Base-by-base conservation (phyloP, 2,888 invertebrate genomes). In the Desoria tigrina region DNA sequence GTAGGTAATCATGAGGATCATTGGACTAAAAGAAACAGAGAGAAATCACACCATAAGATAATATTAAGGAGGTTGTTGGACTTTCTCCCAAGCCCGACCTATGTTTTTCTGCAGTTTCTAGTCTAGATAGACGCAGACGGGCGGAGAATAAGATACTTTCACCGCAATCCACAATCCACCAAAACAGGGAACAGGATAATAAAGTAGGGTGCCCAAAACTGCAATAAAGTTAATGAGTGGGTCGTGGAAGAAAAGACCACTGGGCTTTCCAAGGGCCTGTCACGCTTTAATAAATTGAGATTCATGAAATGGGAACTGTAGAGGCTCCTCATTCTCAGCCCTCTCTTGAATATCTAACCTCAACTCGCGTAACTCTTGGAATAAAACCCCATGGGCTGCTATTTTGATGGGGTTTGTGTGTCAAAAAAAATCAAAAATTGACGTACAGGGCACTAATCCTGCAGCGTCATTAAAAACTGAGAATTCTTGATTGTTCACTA, bases 1-100 rank as follows among this genome's bases (percentile, higher is more conserved):
- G 84, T 89, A 90, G 57, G 86, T 86, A 14, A 92, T 88, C 78
- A 93, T 89, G 77, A 86, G 85, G 77, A 93, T 83, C 78, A 93
- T 91, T 16, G 94, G 94, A 80, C 92, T 93, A 88, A 66, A 82
- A 83, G 77, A 79, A 78, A 78, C 77, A 45, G 45, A 6, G 16
- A 18, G 21, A 45, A 45, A 21, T 45, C 45, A 45, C 32, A 32
- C 32, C 32, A 32, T 32, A 32, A 75, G 32, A 32, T 11, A 7
- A 32, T 32, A 7, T 32, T 11, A 32, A 32, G 32, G 6, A 7
- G n/a, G n/a, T 32, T 11, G 4, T 32, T 32, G 11, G 32, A 11
- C 32, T 32, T 32, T 32, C 32, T 32, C 32, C 32, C 11, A n/a
- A n/a, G n/a, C n/a, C n/a, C n/a, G n/a, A 39, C 39, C 9, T 11